phyloP scores from a whole-genome alignment of 1,140 invertebrate species.

The Orussus abietinus region DNA sequence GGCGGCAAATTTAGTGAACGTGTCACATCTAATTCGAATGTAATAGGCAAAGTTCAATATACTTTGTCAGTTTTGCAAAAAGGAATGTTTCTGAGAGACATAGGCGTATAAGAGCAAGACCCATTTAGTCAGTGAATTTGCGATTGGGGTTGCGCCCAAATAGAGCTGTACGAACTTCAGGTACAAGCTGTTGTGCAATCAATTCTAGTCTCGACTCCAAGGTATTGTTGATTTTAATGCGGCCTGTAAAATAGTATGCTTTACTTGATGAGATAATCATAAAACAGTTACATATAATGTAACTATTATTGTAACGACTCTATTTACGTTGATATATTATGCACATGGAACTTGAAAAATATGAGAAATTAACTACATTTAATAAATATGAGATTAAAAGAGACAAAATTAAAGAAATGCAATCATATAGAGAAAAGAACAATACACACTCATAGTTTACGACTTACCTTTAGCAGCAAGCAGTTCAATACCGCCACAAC shows the following conservation, averaged over 20 bases:
- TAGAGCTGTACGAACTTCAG: constrained; percentile 87
- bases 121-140: constrained; percentile 96
- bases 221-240: constrained; percentile 87
- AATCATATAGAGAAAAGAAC: constrained; percentile 2
- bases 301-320: too few species aligned
- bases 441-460: constrained; percentile 18
- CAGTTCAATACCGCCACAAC: constrained; percentile 90
- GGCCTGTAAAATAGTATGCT: constrained; percentile 36
- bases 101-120: too few species aligned
- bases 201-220: constrained; percentile 91
- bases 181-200: constrained; percentile 89
- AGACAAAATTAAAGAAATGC: constrained; percentile 1
- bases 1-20: too few species aligned
- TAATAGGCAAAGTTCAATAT: too few species aligned
- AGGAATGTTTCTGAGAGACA: too few species aligned
- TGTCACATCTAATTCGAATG: too few species aligned
- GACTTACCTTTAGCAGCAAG: constrained; percentile 77
- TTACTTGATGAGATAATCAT: constrained; percentile 2
- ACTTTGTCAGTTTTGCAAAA: too few species aligned
- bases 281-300: constrained; percentile 12
- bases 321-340: too few species aligned
- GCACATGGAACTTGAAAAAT: too few species aligned
- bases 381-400: background rate
- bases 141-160: constrained; percentile 95
- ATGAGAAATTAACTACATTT: constrained; percentile 5